A percentile compares a stretch with the other conserved stretches of the same genome.
Evolutionary conservation across 2,888 invertebrate genomes (phyloP).

Genomic region (Mantis religiosa): DNA sequence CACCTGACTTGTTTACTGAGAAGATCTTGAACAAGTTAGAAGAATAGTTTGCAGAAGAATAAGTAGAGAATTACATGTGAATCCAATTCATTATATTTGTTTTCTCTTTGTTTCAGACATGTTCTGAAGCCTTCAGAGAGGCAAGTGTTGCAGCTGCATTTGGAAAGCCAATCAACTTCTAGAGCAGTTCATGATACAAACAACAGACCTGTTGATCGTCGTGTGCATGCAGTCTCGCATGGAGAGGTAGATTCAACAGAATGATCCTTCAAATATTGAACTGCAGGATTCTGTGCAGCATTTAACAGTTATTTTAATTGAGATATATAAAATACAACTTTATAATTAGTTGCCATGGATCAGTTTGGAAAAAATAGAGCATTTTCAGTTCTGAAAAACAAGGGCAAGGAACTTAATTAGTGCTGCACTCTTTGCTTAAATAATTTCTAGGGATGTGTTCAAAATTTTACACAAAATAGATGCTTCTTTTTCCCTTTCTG

Average conservation of each 20-base stretch:
- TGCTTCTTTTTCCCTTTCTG: background rate
- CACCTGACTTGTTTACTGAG: too few species aligned
- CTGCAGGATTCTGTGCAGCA: background rate
- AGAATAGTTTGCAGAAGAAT: too few species aligned
- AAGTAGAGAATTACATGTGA: too few species aligned
- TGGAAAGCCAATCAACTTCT: constrained; percentile 96
- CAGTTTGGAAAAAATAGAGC: background rate
- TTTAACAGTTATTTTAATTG: background rate
- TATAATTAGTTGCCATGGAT: background rate
- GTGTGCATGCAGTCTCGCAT: background rate
- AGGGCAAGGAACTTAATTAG: background rate
- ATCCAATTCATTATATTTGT: too few species aligned
- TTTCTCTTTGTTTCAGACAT: constrained; percentile 66
- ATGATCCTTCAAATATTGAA: background rate
- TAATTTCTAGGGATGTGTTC: background rate
- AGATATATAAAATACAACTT: background rate
- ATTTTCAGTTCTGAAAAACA: background rate
- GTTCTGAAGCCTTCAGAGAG: constrained; percentile 94
- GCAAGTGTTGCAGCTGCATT: constrained; percentile 92
- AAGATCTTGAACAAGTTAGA: too few species aligned
- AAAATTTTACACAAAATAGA: background rate
- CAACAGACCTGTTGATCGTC: background rate
- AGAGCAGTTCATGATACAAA: background rate
- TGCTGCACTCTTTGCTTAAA: background rate
- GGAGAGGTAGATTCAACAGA: background rate